A percentile compares a stretch with the other conserved stretches of the same genome.
Conservation (phyloP, 1,140 invertebrate species). For the Pogonomyrmex californicus region DNA sequence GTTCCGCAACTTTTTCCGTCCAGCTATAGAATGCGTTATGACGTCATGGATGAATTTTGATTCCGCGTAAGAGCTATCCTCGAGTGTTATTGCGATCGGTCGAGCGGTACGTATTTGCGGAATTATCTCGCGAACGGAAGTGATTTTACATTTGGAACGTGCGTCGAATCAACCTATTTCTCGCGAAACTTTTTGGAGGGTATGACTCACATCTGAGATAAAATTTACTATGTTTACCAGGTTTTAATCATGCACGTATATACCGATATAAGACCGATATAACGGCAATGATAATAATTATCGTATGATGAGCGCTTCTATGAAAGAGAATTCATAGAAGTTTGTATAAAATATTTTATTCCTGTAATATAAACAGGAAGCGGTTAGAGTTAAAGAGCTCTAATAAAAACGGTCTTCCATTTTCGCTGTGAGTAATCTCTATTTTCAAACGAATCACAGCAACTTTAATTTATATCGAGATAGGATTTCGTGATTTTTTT, state of each 20-base stretch:
- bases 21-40: constrained; percentile 56
- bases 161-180: constrained; percentile 11
- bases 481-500: constrained; percentile 6
- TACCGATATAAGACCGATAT: neutral
- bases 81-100: constrained; percentile 44
- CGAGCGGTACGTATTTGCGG: constrained; percentile 7
- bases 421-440: constrained; percentile 13
- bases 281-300: neutral
- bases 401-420: neutral
- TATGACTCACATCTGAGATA: neutral
- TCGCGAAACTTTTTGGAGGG: neutral
- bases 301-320: neutral
- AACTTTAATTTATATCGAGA: neutral
- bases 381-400: neutral
- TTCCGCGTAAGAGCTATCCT: constrained; percentile 50
- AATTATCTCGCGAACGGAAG: neutral
- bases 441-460: neutral
- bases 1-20: constrained; percentile 53
- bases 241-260: neutral
- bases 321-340: too few relatives aligned
- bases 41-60: constrained; percentile 66
- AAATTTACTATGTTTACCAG: neutral
- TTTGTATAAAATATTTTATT: neutral
- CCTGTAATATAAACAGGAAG: neutral
- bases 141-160: neutral